Evolutionary conservation across 2,113 vertebrate species (phyloP), one percentile per base, ranked within the genome.

Genomic region (Harpagus bidentatus): DNA sequence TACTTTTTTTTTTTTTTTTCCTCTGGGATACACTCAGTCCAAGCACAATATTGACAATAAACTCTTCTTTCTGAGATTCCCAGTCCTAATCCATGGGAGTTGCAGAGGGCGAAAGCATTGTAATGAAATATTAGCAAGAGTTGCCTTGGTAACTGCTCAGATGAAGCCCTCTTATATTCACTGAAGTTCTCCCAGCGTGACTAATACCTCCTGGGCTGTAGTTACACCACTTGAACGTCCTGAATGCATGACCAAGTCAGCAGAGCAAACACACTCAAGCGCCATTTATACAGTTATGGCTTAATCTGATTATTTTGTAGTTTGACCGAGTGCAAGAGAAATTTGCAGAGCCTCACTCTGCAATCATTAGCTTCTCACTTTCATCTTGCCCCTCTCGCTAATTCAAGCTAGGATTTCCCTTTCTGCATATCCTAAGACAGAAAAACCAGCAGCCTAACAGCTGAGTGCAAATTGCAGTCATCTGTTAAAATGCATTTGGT

Each of bases 81-180:
- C 95, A 83, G 73, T 95, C 88, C 80, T 91, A 95, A 97, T 95
- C 88, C 70, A 2, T 93, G 88, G 74, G 90, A 96, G 82, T 81
- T 83, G 91, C 65, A 86, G 93, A 90, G 79, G 74, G 86, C 5
- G 8, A 78, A 90, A 84, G 89, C 95, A 95, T 96, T 98, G 96
- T 94, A 95, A 97, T 77, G 91, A 97, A 96, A 97, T 98, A 98
- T 93, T 90, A 97, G 94, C 72, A 96, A 90, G 90, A 70, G 97
- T 98, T 97, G 97, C 96, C 96, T 50, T 97, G 97, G 98, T 70
- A 98, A 98, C 98, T 86, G 96, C 90, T 94, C 95, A 95, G 96
- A 95, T 97, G 97, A 97, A 95, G 94, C 95, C 92, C 80, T 93
- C 94, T 96, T 87, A 95, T 80, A 95, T 96, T 97, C 97, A 94